phyloP scores from a whole-genome alignment of 1,140 invertebrate genomes.

The Riptortus pedestris region DNA sequence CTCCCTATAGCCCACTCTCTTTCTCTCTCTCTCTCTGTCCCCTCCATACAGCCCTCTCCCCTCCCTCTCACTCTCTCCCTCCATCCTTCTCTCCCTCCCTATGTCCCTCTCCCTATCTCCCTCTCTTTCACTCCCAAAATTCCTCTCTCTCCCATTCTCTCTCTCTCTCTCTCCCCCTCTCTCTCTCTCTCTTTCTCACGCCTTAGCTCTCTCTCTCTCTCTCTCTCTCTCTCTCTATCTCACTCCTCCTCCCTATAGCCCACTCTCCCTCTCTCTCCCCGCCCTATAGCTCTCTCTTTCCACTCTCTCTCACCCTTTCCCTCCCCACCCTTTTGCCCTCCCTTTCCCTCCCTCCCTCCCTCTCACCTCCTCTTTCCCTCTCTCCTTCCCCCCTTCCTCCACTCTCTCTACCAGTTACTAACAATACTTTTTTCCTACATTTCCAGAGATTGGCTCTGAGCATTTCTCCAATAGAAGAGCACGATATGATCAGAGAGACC shows the following conservation, averaged over 20 bases:
- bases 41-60: neutral
- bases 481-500: conserved; percentile 40
- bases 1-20: neutral
- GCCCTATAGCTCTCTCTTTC: neutral
- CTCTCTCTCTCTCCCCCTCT: neutral
- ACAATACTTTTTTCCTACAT: neutral
- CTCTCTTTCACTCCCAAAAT: no score
- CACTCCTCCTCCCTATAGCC: no score
- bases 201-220: no score
- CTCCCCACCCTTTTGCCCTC: neutral
- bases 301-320: neutral
- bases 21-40: neutral
- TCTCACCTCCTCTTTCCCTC: neutral
- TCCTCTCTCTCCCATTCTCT: no score
- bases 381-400: neutral
- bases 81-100: neutral
- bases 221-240: no score
- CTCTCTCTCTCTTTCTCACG: neutral
- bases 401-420: neutral
- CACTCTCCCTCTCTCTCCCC: no score
- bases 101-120: no score
- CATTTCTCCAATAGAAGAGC: conserved; percentile 45
- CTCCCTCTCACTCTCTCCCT: neutral
- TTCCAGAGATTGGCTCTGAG: conserved; percentile 42
- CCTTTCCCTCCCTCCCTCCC: neutral